Conservation (phyloP, 1,140 invertebrate genomes). For the Drosophila virilis region DNA sequence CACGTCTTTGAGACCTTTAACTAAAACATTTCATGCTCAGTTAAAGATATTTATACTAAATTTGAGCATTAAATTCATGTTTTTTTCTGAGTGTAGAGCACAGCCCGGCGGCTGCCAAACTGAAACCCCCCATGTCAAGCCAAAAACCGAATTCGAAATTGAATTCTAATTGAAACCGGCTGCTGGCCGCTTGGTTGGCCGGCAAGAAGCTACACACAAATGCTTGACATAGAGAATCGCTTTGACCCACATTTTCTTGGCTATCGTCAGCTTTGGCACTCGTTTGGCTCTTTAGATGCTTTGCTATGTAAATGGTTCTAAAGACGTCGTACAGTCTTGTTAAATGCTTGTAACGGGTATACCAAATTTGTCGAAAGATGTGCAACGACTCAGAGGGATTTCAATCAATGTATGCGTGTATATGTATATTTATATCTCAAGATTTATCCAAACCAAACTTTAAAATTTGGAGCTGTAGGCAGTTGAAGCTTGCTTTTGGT, state of each 20-base stretch:
- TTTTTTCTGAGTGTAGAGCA: slow-evolving; percentile 12
- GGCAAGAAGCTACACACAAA: slow-evolving; percentile 35
- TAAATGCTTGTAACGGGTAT: not conserved
- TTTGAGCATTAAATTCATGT: no score
- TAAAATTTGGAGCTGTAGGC: no score
- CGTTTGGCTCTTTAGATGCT: slow-evolving; percentile 12
- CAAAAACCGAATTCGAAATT: slow-evolving; percentile 33
- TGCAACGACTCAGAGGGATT: not conserved
- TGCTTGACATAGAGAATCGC: slow-evolving; percentile 60
- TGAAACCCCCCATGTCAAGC: not conserved
- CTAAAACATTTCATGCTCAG: no score
- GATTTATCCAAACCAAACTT: no score
- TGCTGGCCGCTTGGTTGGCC: slow-evolving; percentile 1
- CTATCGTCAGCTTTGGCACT: slow-evolving; percentile 44
- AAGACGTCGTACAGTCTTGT: not conserved
- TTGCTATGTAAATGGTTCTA: slow-evolving; percentile 21
- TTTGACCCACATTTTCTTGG: slow-evolving; percentile 71
- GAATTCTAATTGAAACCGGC: slow-evolving; percentile 51
- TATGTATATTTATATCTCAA: no score
- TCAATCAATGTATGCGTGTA: not conserved
- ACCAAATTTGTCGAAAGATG: not conserved
- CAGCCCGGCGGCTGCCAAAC: not conserved
- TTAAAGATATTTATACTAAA: no score
- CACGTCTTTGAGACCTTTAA: no score
- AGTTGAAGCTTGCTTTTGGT: no score